Percentiles rank a stretch among this genome's conserved stretches.
phyloP scores from a whole-genome alignment of 1,140 invertebrate genomes.

The Phymastichus coffea region DNA sequence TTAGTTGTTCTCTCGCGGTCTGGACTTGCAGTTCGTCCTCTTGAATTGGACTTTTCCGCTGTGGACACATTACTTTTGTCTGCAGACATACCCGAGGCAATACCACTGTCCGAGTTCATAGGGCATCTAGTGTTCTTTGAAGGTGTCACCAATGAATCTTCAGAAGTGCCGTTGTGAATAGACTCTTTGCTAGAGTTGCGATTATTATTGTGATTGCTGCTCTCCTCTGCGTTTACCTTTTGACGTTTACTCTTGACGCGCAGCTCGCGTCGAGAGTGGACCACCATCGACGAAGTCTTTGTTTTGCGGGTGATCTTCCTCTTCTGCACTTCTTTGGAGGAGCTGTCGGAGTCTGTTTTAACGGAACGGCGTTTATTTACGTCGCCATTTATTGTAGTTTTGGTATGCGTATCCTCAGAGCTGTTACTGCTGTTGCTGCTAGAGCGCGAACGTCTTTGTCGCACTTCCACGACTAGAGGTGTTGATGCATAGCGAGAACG shows the following conservation, averaged over 20 bases:
- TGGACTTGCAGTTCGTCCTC: conserved; percentile 35
- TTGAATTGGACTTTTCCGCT: conserved; percentile 15
- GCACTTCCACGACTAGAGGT: conserved; percentile 24
- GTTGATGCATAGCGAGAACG: conserved; percentile 37
- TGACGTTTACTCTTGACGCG: conserved; percentile 32
- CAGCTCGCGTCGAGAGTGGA: neutral
- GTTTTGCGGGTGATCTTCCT: conserved; percentile 32
- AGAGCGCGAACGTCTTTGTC: conserved; percentile 33
- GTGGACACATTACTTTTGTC: conserved; percentile 37
- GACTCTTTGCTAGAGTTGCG: too few relatives aligned
- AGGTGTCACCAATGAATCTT: conserved; percentile 34
- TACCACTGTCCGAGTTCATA: conserved; percentile 47
- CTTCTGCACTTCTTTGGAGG: conserved; percentile 24
- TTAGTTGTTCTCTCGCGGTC: conserved; percentile 42
- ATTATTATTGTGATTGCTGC: neutral
- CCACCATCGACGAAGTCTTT: conserved; percentile 12
- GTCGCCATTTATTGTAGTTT: conserved; percentile 15
- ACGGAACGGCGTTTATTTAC: conserved; percentile 32
- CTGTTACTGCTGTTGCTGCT: conserved; percentile 39
- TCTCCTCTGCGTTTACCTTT: conserved; percentile 16
- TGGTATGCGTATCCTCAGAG: conserved; percentile 23
- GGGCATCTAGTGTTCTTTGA: conserved; percentile 32
- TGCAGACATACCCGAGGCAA: conserved; percentile 42
- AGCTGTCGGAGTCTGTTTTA: conserved; percentile 39
- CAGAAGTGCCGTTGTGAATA: too few relatives aligned